Conservation (phyloP, 2,113 vertebrate species). For the Peromyscus polionotus region DNA sequence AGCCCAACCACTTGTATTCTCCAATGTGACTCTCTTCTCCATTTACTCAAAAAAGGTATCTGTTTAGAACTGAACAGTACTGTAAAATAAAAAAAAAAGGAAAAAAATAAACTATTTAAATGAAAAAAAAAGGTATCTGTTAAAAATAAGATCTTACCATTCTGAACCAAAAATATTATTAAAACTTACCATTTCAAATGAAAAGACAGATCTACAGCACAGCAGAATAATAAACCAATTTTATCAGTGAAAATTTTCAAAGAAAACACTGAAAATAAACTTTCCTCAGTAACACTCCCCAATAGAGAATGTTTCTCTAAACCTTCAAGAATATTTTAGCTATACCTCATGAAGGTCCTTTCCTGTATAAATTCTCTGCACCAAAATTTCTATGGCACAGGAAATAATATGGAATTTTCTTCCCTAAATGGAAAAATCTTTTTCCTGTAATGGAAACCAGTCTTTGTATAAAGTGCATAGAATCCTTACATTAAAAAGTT, state of each 20-base stretch:
- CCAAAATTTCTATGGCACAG: background rate
- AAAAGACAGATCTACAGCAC: conserved; percentile 60
- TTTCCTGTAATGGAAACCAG: background rate
- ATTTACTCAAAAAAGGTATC: background rate
- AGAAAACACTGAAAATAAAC: background rate
- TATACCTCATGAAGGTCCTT: background rate
- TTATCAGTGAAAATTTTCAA: background rate
- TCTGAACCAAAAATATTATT: conserved; percentile 13
- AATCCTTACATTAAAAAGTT: background rate
- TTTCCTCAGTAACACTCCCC: background rate
- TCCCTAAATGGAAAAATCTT: conserved; percentile 23
- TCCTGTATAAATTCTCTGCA: background rate
- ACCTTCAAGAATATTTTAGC: conserved; percentile 3
- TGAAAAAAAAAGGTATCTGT: background rate
- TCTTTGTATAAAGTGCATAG: background rate
- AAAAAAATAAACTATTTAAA: no score
- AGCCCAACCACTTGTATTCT: background rate
- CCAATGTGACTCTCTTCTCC: background rate
- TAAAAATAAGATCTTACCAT: conserved; percentile 26
- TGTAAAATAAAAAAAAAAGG: no score
- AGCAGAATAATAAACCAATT: conserved; percentile 38
- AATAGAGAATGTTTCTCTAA: background rate
- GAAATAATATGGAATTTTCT: background rate
- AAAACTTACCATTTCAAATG: conserved; percentile 70
- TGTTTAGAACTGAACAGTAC: no score